Conservation (phyloP, 2,797 vertebrate genomes). For the Calcarius lapponicus region DNA sequence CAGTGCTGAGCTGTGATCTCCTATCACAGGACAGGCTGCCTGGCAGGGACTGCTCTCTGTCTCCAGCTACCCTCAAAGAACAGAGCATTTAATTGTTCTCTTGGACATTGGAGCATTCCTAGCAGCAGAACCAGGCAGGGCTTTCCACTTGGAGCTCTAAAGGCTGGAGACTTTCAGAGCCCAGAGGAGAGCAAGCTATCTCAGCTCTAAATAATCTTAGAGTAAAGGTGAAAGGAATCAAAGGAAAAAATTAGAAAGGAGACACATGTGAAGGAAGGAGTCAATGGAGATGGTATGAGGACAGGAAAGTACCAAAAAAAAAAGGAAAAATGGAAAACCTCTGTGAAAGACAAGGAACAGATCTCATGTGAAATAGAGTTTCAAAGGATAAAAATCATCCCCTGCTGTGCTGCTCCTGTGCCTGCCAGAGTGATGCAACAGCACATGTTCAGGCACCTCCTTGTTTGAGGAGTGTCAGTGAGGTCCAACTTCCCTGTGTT, state of each 20-base stretch:
- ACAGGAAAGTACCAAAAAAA: background rate
- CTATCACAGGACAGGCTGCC: background rate
- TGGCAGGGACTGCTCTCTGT: background rate
- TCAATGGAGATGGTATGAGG: background rate
- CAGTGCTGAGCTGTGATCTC: background rate
- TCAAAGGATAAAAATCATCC: background rate
- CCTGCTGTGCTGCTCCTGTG: background rate
- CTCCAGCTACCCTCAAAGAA: background rate
- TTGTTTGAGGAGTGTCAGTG: background rate
- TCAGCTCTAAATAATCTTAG: rapidly evolving
- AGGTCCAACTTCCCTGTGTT: background rate
- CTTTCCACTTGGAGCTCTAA: background rate
- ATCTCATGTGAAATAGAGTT: background rate
- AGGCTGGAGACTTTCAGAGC: background rate
- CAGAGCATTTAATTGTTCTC: background rate
- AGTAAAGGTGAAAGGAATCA: background rate
- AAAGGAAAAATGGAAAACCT: background rate
- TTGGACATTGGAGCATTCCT: background rate
- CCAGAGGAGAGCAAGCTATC: background rate
- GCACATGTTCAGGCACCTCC: background rate
- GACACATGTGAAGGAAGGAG: background rate
- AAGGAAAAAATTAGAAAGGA: background rate
- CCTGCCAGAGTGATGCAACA: background rate
- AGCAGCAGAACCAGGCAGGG: background rate
- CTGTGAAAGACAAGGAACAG: background rate